A percentile compares a stretch with the other conserved stretches of the same genome.
These are phyloP conservation scores for Graphium colonna DNA, from an alignment of 2,888 invertebrate species.

Conservation along the genomic window DNA sequence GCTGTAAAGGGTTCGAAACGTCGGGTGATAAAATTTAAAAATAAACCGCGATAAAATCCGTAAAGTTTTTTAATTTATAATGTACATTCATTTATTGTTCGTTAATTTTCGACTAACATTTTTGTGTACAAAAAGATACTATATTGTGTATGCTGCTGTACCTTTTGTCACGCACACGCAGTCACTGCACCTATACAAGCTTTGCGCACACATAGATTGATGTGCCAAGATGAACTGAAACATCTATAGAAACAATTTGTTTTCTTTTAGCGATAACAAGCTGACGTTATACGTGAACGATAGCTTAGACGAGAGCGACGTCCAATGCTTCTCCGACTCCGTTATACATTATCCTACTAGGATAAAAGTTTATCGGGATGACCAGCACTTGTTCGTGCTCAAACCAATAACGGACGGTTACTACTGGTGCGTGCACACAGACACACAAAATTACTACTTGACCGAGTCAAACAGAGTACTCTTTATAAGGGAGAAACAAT, in stretches of 20 bases:
- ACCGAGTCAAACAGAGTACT: conserved; percentile 56
- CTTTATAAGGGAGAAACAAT: conserved; percentile 50
- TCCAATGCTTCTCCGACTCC: conserved; percentile 66
- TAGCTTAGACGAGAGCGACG: conserved; percentile 39
- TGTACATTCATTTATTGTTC: no score
- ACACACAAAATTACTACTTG: conserved; percentile 45
- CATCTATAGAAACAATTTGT: neutral
- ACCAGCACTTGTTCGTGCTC: conserved; percentile 40
- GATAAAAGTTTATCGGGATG: conserved; percentile 40
- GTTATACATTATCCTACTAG: conserved; percentile 43
- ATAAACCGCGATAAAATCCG: no score
- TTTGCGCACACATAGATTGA: no score
- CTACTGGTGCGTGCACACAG: conserved; percentile 64
- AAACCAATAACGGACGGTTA: conserved; percentile 55
- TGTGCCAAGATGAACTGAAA: no score
- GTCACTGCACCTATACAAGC: no score
- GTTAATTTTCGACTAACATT: no score
- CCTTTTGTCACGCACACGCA: no score
- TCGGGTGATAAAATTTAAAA: no score
- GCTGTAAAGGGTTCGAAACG: no score
- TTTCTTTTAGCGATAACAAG: conserved; percentile 48
- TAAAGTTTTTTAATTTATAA: no score
- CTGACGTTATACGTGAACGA: conserved; percentile 45
- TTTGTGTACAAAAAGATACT: no score
- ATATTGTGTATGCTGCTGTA: neutral